phyloP scores from a whole-genome alignment of 2,113 vertebrate species.

The Grallaria varia region DNA sequence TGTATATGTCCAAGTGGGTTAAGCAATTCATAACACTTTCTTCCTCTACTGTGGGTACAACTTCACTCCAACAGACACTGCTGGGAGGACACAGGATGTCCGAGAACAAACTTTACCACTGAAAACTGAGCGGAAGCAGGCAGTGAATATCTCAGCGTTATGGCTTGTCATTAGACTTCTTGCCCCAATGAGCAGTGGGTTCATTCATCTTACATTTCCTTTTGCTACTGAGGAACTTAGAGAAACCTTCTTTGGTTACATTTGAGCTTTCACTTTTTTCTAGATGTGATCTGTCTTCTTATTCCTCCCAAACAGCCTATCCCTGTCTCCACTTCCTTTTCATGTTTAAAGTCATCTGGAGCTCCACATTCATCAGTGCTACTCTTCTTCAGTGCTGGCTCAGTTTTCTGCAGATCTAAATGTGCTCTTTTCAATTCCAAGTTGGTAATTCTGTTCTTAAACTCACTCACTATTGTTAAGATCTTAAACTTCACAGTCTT shows the following conservation, averaged over 20 bases:
- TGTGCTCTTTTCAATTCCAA: neutral
- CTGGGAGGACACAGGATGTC: neutral
- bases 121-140: neutral
- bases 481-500: neutral
- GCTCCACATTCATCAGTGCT: neutral
- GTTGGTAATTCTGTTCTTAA: neutral
- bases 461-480: neutral
- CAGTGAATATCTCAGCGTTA: neutral
- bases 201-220: neutral
- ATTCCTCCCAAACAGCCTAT: neutral
- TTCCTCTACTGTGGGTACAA: neutral
- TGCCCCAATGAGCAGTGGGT: neutral
- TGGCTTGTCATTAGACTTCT: neutral
- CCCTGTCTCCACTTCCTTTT: neutral
- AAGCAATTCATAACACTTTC: neutral
- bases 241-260: neutral
- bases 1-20: fast-evolving
- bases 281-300: neutral
- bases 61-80: neutral
- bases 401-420: neutral
- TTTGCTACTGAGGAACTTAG: neutral
- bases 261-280: neutral
- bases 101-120: neutral
- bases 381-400: neutral
- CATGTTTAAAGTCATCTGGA: neutral